Evolutionary conservation across 2,888 invertebrate genomes (phyloP), one percentile per base, ranked within the genome.

Genomic region (Tachina grossa): DNA sequence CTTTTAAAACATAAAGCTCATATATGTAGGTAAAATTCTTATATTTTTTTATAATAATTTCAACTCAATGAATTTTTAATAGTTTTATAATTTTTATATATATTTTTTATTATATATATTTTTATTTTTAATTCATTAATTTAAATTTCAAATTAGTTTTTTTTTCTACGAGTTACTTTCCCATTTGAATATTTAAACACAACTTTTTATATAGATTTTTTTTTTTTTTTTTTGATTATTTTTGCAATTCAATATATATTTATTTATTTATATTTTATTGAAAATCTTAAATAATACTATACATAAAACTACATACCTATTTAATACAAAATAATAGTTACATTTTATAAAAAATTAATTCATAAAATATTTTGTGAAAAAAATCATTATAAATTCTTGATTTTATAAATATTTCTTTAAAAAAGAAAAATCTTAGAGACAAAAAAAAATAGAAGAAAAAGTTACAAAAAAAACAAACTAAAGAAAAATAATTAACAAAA

Each of bases 271-370:
- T 77, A 66, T 66, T 51, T 59, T 39, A 85, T 85, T 85, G 83
- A 85, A 91, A 91, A 91, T 90, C 91, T 91, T 91, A 91, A 87
- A 88, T 88, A 89, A 88, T 90, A 90, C 89, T 91, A 89, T 81
- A 83, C 71, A 91, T 91, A 92, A 91, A 88, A 90, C 91, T 91
- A 91, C 92, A 91, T 92, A 91, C 92, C 92, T 92, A 92, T 83
- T 79, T 76, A 76, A 85, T 83, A 85, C 79, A 85, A 85, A 90
- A 91, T 90, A 88, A 88, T 91, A 90, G 89, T 90, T 90, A 91
- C 89, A 89, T 89, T 88, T 88, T 85, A 83, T 87, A 84, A 86
- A 83, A 87, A 87, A 88, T 86, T 87, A 87, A 83, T 78, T 83
- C 59, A 83, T 74, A 76, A 85, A 82, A 68, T 13, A 69, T 41